Base-by-base conservation (phyloP, 1,140 invertebrate species). In the Scaptomyza graminum region DNA sequence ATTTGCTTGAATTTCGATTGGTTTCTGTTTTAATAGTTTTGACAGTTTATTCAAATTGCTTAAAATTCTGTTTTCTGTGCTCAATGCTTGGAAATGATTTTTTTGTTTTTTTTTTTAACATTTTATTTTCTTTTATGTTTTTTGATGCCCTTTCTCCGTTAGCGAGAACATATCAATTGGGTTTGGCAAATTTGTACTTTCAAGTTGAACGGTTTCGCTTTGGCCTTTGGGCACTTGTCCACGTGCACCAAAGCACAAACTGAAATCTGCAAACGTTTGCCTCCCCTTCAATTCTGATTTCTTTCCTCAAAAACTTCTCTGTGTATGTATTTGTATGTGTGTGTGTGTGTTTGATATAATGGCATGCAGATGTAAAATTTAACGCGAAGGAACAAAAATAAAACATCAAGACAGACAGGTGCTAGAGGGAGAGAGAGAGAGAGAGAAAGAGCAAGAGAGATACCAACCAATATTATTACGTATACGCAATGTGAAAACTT, bases 401-500 rank as follows among this genome's bases (percentile, higher is more conserved):
- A 34, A 34, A 60, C 15, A 59, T 8, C 39, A 39, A 18, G 50
- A 52, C 31, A 51, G 28, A 46, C 15, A 64, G 41, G n/a, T 13
- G 41, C n/a, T 16, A 43, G 8, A 46, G n/a, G 41, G 31, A 47
- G 1, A 47, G n/a, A 16, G 44, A 43, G 13, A 34, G 31, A 25
- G 22, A 41, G 41, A 16, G 22, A 28, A 34, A 55, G 51, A 51
- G 57, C 67, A 43, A 54, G 16, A 37, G 41, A 59, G 51, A 51
- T 52, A 72, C 57, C 63, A 62, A 62, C 63, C 62, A 83, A 87
- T 87, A 78, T 81, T 74, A 87, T 85, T 85, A 75, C 82, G 82
- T 81, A 85, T 85, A 85, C 82, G 82, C 82, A 85, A 81, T 74
- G 82, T 81, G 74, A 43, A 81, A 74, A 85, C 82, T 85, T 85